Evolutionary conservation across 2,797 vertebrate genomes (phyloP), one percentile per base, ranked within the genome.

Genomic region (Triplophysa yarkandensis): DNA sequence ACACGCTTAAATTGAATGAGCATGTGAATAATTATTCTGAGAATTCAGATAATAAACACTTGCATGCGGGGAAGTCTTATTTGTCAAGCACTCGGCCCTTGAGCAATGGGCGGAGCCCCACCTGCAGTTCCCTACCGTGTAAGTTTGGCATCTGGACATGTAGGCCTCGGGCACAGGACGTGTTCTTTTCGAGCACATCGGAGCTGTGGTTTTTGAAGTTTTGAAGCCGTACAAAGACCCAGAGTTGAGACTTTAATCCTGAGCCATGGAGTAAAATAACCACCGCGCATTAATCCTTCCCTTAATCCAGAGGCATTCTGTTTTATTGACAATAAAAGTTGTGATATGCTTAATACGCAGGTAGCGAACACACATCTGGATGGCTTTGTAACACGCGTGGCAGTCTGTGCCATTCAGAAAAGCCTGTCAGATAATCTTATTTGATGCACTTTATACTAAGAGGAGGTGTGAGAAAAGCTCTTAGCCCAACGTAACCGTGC

Each of bases 161-260:
- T 17, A 55, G 43, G 17, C 54, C 41, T 73, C 14, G 3, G 50
- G 66, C 71, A 54, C 41, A 68, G 73, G 65, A 52, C 71, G 43
- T 74, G 50, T 77, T 61, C 70, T 54, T 74, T 64, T 71, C 58
- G 58, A 57, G 69, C 41, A 48, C 64, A 54, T 67, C 39, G 39
- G 61, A 43, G 55, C 30, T 48, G 62, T 48, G 61, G 68, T 67
- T 76, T 67, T 67, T 74, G 70, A 77, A 74, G 77, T 67, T 68
- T 60, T 66, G 64, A 82, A 58, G 71, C 75, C 71, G 71, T 74
- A 80, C 71, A 82, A 74, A 81, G 76, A 72, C 44, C 63, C 44
- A 19, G 39, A 82, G 85, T 74, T 77, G 74, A 57, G 77, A 28
- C 64, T 75, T 57, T 88, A 81, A 86, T 88, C 74, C 74, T 19